Evolutionary conservation across 1,140 invertebrate genomes (phyloP), one percentile per base, ranked within the genome.

Genomic region (Cherax destructor): DNA sequence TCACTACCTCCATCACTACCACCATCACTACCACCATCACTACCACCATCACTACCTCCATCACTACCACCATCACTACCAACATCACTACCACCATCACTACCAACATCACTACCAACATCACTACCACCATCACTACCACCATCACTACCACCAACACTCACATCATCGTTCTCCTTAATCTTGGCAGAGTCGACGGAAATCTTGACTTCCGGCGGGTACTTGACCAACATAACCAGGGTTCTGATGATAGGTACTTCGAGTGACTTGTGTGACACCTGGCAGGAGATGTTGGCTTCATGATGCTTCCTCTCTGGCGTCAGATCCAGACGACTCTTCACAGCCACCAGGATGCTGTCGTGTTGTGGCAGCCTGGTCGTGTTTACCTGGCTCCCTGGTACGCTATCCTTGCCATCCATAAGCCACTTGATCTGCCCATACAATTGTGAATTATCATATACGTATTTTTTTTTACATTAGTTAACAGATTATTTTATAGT

Each of bases 161-260:
- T 93, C 59, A 93, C 92, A 83, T 93, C 92, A 72, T 93, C 92
- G 0, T 86, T 79, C 49, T 93, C 92, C 47, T 92, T 91, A 21
- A 92, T 91, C 85, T 93, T 93, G 59, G 90, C 88, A 18, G 88
- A 92, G 86, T 93, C 91, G 1, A 91, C 88, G 16, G 83, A 69
- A 6, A 92, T 84, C 52, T 59, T 76, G 47, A 92, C 92, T 65
- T 74, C 56, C 0, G 93, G 93, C 10, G 93, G 93, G 81, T 92
- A 93, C 83, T 92, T 90, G 80, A 93, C 93, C 30, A 30, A 65
- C 92, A 93, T 92, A 49, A 87, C 77, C 21, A 93, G 74, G 30
- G 24, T 92, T 21, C 90, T 86, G 18, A 87, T 41, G 50, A 92
- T 92, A 65, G 93, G 91, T 69, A 69, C 56, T 50, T 92, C 81